Base-by-base conservation (phyloP, 2,113 vertebrate species). In the Phrynosoma blainvillii region DNA sequence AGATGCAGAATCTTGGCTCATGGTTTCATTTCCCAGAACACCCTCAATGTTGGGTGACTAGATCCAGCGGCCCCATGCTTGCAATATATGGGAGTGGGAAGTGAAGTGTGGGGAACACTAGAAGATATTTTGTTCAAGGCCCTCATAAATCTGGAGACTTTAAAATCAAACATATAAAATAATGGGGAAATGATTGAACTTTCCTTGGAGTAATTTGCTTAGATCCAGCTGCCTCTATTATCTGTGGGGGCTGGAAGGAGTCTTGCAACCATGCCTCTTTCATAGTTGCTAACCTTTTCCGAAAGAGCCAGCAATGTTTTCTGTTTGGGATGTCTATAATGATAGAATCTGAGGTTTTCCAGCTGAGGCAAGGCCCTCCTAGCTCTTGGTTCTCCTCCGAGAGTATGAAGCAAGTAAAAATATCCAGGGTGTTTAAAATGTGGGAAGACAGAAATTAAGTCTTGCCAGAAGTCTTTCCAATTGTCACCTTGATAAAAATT, bases 301-400 rank as follows among this genome's bases (percentile, higher is more conserved):
- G 12, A 0, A 25, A 12, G 18, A 88, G 85, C 84, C 83, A 91
- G 89, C 59, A 85, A 90, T 96, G 95, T 97, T 96, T 97, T 97
- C 96, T 96, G 95, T 89, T 96, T 96, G 95, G 96, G 93, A 95
- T 93, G 92, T 91, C 92, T 92, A 89, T 85, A 47, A 93, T 96
- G 96, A 97, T 96, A 96, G 94, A 94, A 95, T 96, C 93, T 97
- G 96, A 97, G 96, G 97, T 97, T 97, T 97, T 96, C 96, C 97
- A 96, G 95, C 96, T 96, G 96, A 97, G 96, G 95, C 94, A 96
- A 96, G 96, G 95, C 96, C 96, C 96, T 97, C 93, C 95, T 95
- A 96, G 94, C 96, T 95, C 93, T 95, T 89, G 92, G 84, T 32
- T 94, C 97, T 96, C 96, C 96, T 96, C 94, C 88, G 95, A 96